Evolutionary conservation across 30 jellyfish, hydroid and myxozoan species (phyloP).

Genomic region (Cassiopea xamachana): DNA sequence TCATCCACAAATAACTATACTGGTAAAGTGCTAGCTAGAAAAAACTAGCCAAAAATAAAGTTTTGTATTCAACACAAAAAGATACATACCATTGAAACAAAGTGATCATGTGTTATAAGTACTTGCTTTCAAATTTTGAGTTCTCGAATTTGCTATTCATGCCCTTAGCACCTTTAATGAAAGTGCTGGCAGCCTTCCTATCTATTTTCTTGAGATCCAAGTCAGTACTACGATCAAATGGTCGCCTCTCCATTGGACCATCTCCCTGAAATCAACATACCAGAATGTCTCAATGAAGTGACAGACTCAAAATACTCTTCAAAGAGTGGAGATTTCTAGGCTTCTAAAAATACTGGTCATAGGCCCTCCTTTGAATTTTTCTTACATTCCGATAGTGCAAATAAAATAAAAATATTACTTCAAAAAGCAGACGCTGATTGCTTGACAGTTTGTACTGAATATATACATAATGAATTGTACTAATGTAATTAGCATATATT

Average conservation of each 20-base stretch:
- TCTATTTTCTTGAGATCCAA: conserved; percentile 60
- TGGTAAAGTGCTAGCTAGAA: no score
- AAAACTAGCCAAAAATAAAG: not conserved
- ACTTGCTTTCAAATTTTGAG: conserved; percentile 70
- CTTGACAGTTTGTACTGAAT: no score
- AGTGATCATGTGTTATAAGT: conserved; percentile 15
- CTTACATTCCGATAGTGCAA: no score
- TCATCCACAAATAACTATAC: no score
- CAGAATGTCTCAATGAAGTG: not conserved
- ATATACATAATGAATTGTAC: no score
- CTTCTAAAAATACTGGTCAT: no score
- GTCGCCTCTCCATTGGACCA: conserved; percentile 64
- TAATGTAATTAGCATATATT: no score
- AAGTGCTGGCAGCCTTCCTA: conserved; percentile 50
- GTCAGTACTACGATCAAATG: conserved; percentile 80
- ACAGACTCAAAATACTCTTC: no score
- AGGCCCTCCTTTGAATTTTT: no score
- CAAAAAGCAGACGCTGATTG: no score
- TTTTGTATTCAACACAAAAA: not conserved
- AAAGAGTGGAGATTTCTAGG: no score
- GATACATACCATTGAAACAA: not conserved
- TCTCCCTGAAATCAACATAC: not conserved
- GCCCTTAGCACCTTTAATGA: conserved; percentile 66
- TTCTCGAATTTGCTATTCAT: conserved; percentile 63
- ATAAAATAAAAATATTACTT: no score